Conservation (phyloP, 2,888 invertebrate species). For the Eulithis prunata region DNA sequence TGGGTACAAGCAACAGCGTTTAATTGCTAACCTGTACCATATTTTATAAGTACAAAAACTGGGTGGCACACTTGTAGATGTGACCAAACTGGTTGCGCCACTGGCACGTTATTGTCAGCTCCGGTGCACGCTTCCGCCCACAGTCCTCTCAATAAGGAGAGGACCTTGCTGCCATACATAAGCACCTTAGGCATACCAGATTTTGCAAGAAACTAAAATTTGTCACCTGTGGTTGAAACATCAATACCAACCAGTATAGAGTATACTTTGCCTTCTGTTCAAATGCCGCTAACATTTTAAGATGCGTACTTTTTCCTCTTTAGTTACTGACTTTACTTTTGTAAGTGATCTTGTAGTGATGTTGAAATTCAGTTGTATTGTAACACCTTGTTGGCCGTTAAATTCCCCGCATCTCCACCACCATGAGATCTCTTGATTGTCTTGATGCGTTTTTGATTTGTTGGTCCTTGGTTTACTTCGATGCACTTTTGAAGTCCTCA, state of each 20-base stretch:
- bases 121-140: conserved; percentile 74
- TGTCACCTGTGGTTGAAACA: conserved; percentile 39
- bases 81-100: conserved; percentile 53
- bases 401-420: conserved; percentile 59
- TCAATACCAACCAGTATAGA: neutral
- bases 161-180: conserved; percentile 71
- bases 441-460: conserved; percentile 67
- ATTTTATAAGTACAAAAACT: conserved; percentile 32
- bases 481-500: conserved; percentile 38
- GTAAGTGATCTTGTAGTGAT: neutral
- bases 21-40: conserved; percentile 30
- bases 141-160: conserved; percentile 62
- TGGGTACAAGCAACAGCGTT: conserved; percentile 14
- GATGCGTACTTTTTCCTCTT: neutral
- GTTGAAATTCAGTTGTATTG: conserved; percentile 55
- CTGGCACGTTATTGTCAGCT: conserved; percentile 44
- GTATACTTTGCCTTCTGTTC: too few relatives aligned
- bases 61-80: conserved; percentile 42
- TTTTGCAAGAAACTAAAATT: conserved; percentile 60
- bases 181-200: conserved; percentile 56
- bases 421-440: conserved; percentile 49
- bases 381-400: conserved; percentile 58
- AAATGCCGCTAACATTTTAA: too few relatives aligned
- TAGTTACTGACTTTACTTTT: neutral
- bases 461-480: conserved; percentile 56